Base-by-base conservation (phyloP, 2,888 invertebrate genomes). In the Xanthia icteritia region DNA sequence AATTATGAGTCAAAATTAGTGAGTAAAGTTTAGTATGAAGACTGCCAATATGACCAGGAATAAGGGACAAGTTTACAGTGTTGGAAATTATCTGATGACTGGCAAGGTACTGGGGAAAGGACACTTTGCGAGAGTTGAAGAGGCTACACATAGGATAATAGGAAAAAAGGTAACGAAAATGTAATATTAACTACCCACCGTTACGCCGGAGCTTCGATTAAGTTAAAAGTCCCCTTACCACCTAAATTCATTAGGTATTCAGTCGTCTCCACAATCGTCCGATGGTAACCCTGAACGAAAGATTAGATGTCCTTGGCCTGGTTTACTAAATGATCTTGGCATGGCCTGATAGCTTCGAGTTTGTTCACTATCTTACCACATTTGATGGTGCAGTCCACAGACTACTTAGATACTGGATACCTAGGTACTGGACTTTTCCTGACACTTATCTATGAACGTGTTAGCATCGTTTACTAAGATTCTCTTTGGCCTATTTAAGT, bases 41-140 rank as follows among this genome's bases (percentile, higher is more conserved):
- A 91, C 93, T 83, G 90, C 94, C 58, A 92, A 92, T 84, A 93
- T 93, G 91, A 91, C 93, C 66, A 91, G 95, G 84, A 93, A 86
- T 83, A 94, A 93, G 87, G 92, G 92, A 79, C 96, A 97, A 93
- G 95, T 97, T 86, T 96, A 97, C 91, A 97, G 96, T 94, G 97
- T 98, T 87, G 98, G 98, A 76, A 97, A 97, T 91, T 98, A 98
- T 94, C 96, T 97, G 89, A 97, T 98, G 97, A 97, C 97, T 76
- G 98, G 98, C 79, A 97, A 97, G 88, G 95, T 97, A 77, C 95
- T 98, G 77, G 98, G 98, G 65, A 98, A 98, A 93, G 98, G 98
- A 81, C 98, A 98, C 94, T 98, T 98, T 92, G 98, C 98, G 39
- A 97, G 97, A 88, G 98, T 98, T 67, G 98, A 98, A 92, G 97